These are phyloP conservation scores for Onthophagus taurus DNA, from an alignment of 1,140 invertebrate genomes.

Conservation along the genomic window DNA sequence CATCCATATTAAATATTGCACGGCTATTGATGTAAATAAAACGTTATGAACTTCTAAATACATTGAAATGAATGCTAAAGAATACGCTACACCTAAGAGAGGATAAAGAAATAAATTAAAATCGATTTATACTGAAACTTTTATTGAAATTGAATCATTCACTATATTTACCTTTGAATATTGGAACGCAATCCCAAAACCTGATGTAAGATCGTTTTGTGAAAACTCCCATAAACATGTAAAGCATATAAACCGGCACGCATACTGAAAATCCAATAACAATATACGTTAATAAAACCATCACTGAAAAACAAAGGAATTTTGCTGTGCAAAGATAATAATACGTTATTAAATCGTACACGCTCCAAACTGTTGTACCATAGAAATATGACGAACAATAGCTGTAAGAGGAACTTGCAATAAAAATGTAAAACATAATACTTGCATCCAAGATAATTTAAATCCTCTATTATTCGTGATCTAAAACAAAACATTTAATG, in stretches of 20 bases:
- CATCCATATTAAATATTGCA: background rate
- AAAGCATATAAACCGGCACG: conserved; percentile 4
- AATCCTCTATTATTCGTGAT: no score
- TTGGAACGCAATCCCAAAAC: conserved; percentile 9
- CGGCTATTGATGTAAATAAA: background rate
- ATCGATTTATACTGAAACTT: no score
- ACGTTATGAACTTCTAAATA: background rate
- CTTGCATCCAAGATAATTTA: no score
- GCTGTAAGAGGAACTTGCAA: no score
- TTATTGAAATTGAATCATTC: no score
- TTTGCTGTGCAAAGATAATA: no score
- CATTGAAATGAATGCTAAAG: background rate
- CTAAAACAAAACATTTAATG: no score
- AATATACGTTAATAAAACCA: background rate
- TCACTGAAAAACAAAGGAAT: background rate
- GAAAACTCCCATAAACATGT: conserved; percentile 2
- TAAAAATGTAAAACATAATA: no score
- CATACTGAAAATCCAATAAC: background rate
- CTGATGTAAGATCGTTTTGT: background rate
- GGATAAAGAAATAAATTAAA: background rate
- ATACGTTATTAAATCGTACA: no score
- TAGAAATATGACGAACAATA: no score
- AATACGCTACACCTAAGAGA: conserved; percentile 5
- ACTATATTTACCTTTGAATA: conserved; percentile 5
- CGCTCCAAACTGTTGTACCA: no score